Base-by-base conservation (phyloP, 2,113 vertebrate species). In the Glaucidium brasilianum region DNA sequence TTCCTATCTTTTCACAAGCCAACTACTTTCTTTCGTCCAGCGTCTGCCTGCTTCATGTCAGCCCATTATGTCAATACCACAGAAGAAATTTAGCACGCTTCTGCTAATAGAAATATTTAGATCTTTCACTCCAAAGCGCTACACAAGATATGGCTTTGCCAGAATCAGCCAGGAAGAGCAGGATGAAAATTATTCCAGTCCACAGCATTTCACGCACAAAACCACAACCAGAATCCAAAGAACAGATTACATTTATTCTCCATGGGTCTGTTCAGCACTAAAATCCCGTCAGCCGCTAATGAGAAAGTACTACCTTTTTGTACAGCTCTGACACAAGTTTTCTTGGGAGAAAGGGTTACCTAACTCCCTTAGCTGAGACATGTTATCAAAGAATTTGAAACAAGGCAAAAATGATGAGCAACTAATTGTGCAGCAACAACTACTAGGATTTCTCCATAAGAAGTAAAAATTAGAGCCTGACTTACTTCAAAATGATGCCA, bases 61-160 rank as follows among this genome's bases (percentile, higher is more conserved):
- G 74, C 39, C 77, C 59, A 12, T 84, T 82, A 92, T 49, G 67
- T 69, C 80, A 89, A 83, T 22, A 15, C 41, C 77, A 85, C 12
- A 12, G 73, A 55, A 93, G 67, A 96, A 96, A 96, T 97, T 41
- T 67, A 96, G 91, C 82, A 95, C 10, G 14, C 56, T 90, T 56
- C 56, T 92, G 85, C 91, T 92, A 95, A 91, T 49, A 91, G 84
- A 83, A 88, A 92, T 85, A 94, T 59, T 88, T 83, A 94, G 43
- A 88, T 90, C 69, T 93, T 85, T 75, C 74, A 34, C 50, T 86
- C 78, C 71, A 83, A 96, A 63, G 12, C 4, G 3, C 76, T 89
- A 52, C 69, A n/a, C 7, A 3, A 69, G 11, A 27, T 69, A 77
- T 85, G 76, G 53, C 63, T 93, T 92, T 95, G 80, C 93, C 92